Evolutionary conservation across 2,888 invertebrate species (phyloP).

Genomic region (Smittia aterrima): DNA sequence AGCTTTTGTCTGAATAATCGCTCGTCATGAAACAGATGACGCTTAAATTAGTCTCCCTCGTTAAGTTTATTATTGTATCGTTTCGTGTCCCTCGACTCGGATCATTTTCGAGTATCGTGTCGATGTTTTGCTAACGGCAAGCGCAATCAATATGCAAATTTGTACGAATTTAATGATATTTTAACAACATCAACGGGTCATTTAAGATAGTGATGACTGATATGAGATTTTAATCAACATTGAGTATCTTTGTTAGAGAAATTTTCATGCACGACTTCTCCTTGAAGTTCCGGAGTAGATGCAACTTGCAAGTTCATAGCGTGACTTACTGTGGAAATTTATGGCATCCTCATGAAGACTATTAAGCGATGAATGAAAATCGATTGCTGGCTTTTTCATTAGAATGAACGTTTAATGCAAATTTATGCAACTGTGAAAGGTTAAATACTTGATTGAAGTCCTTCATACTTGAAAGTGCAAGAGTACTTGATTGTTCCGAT

Average conservation of each 20-base stretch:
- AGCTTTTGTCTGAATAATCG: neutral
- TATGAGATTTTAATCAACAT: neutral
- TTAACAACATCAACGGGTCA: neutral
- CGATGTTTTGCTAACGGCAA: constrained; percentile 17
- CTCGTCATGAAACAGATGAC: constrained; percentile 15
- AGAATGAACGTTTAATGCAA: neutral
- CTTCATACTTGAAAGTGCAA: too few relatives aligned
- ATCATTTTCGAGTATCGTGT: neutral
- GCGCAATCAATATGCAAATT: constrained; percentile 4
- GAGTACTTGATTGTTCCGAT: too few relatives aligned
- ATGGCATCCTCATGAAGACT: neutral
- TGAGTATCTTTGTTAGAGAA: neutral
- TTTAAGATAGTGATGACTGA: constrained; percentile 1
- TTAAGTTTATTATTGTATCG: constrained; percentile 8
- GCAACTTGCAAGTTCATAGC: neutral
- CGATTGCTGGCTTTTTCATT: neutral
- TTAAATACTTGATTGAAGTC: too few relatives aligned
- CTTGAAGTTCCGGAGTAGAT: neutral
- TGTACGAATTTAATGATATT: constrained; percentile 1
- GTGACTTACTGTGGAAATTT: neutral
- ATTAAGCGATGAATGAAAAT: neutral
- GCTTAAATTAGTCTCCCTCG: constrained; percentile 22
- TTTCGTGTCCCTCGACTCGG: neutral
- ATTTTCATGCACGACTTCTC: neutral
- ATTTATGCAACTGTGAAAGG: neutral